These are phyloP conservation scores for Lomographa bimaculata DNA, from an alignment of 2,888 invertebrate genomes.

Conservation along the genomic window DNA sequence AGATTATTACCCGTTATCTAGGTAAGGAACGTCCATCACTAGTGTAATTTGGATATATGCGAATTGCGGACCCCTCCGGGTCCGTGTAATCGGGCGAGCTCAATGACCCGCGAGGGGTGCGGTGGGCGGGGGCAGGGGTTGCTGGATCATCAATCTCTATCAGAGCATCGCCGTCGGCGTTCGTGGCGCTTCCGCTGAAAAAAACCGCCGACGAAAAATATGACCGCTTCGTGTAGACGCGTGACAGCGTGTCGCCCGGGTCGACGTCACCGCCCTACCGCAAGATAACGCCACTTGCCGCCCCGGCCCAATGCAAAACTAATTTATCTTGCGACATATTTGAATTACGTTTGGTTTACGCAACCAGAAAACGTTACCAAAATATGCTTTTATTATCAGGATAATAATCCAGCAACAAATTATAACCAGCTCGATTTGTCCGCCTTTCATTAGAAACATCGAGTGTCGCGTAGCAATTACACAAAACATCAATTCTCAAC, in stretches of 20 bases:
- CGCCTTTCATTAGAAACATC: constrained; percentile 31
- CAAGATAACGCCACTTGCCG: background rate
- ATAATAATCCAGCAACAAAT: constrained; percentile 25
- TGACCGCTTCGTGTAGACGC: constrained; percentile 57
- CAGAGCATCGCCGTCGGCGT: constrained; percentile 58
- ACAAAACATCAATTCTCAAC: constrained; percentile 69
- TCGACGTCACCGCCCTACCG: background rate
- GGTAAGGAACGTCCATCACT: constrained; percentile 79
- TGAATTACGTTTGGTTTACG: no score
- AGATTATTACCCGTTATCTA: constrained; percentile 59
- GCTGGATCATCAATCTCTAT: constrained; percentile 79
- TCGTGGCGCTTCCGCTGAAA: constrained; percentile 54
- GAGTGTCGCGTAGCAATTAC: constrained; percentile 56
- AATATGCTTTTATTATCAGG: constrained; percentile 5
- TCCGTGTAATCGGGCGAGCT: constrained; percentile 70
- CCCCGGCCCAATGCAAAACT: no score
- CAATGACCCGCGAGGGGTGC: constrained; percentile 60
- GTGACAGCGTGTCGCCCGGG: constrained; percentile 39
- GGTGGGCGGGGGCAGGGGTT: constrained; percentile 37
- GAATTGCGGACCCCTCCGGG: constrained; percentile 70
- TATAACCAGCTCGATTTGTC: constrained; percentile 31
- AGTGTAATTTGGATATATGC: constrained; percentile 81
- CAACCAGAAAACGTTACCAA: no score
- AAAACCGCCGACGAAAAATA: constrained; percentile 68
- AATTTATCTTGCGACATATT: no score